Evolutionary conservation across 1,140 invertebrate species (phyloP), one percentile per base, ranked within the genome.

Genomic region (Drosophila willistoni): DNA sequence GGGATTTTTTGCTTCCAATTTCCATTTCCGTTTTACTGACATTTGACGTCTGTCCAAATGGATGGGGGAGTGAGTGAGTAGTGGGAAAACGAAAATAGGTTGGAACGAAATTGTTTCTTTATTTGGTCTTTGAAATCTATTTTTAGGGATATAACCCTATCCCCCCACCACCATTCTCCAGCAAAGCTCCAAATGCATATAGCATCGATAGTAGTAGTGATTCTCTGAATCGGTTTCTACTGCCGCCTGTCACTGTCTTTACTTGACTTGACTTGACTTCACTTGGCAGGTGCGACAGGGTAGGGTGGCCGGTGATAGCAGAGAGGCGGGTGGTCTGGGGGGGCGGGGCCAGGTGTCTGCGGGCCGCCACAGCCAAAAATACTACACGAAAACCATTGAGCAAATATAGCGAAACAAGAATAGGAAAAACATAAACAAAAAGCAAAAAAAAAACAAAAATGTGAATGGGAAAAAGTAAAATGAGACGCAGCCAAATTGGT

Each of bases 401-500:
- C 74, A 77, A 77, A 77, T 68, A 77, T 75, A 51, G 44, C 77
- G 36, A 68, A 71, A 65, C 22, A 47, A 51, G 19, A 55, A 56
- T 39, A 29, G 33, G 34, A 33, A 13, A 10, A 29, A 22, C 25
- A 25, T 25, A 25, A 25, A 25, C 25, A 33, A 29, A 42, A 62
- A 39, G 12, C 12, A 39, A 12, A 19, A 13, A 19, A 13, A 9
- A 29, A n/a, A 34, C 7, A 29, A 14, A 41, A 34, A 33, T 51
- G 41, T 57, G 10, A 13, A 47, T 19, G 65, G 57, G 47, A 19
- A 63, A 47, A 76, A 75, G 65, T 69, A 77, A 75, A 77, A 56
- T 62, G 47, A 77, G 68, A 77, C 75, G 75, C 73, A 77, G 76
- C 73, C 75, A 77, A 62, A 77, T 77, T 77, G 75, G 67, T 77